Evolutionary conservation across 2,888 invertebrate species (phyloP), one percentile per base, ranked within the genome.

Genomic region (Arge pagana): DNA sequence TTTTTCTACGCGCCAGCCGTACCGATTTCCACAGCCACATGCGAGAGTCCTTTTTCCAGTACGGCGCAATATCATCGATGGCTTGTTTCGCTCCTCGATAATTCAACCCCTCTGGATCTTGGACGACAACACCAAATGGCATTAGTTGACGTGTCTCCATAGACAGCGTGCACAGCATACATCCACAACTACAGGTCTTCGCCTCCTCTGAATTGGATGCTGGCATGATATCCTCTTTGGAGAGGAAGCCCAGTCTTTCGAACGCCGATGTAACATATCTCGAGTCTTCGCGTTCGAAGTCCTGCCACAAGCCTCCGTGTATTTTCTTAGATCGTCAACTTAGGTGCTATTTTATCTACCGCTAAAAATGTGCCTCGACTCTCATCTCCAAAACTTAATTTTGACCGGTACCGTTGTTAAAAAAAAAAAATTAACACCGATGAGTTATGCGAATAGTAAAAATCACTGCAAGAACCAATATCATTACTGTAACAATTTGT

Each of bases 41-140:
- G 63, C 87, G 78, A 57, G 85, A 86, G 64, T 87, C 87, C 69
- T 87, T 87, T 67, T 86, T 87, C 85, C 86, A 87, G 54, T 81
- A 80, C 64, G 80, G 80, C 1, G 86, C 85, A 52, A 87, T 84
- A 65, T 86, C 82, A 42, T 74, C 79, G 1, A 82, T 75, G 11
- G 81, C 79, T 62, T 83, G 82, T 59, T 72, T 77, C 54, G 79
- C 81, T 2, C 85, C 86, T 66, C 84, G 80, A 53, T 70, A 71
- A 53, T 66, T 68, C 5, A 76, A 56, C 19, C 73, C 68, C 41
- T 76, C 71, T 1, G 63, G 58, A 21, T 66, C 64, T 42, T 71
- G 70, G 50, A 67, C 49, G 8, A 69, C 63, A n/a, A 68, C 50
- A 50, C 62, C 58, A 26, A 68, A 65, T 1, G 70, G 60, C 1